Percentiles rank a stretch among this genome's conserved stretches.
Evolutionary conservation across 2,888 invertebrate species (phyloP).

Genomic region (Dermolepida albohirtum): DNA sequence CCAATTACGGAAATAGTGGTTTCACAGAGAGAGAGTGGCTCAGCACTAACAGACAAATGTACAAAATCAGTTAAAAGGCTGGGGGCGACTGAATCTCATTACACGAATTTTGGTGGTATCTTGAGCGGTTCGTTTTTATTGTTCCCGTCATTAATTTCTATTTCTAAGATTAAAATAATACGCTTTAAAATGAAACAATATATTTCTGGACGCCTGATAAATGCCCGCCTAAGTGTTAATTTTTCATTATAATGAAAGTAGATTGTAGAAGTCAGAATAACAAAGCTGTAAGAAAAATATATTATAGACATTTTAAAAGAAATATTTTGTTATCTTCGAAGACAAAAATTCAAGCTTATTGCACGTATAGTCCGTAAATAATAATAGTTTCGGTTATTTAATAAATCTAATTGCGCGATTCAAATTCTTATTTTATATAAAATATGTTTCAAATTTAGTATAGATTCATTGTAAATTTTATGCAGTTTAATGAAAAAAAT

Average conservation of each 20-base stretch:
- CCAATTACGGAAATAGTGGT: conserved; percentile 49
- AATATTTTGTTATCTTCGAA: neutral
- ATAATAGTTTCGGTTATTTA: too few relatives aligned
- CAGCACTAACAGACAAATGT: conserved; percentile 48
- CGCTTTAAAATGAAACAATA: conserved; percentile 42
- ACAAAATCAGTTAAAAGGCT: conserved; percentile 48
- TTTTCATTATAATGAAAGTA: conserved; percentile 26
- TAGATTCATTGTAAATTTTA: too few relatives aligned
- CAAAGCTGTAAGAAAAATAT: conserved; percentile 23
- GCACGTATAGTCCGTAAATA: too few relatives aligned
- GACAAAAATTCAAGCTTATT: neutral
- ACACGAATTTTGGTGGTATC: conserved; percentile 45
- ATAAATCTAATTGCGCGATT: too few relatives aligned
- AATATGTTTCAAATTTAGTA: too few relatives aligned
- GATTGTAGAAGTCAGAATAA: conserved; percentile 14
- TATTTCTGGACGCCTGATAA: conserved; percentile 17
- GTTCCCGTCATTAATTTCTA: conserved; percentile 45
- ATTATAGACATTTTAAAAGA: neutral
- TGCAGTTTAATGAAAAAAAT: too few relatives aligned
- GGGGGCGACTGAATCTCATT: conserved; percentile 45
- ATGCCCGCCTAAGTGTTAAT: conserved; percentile 28
- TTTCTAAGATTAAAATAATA: conserved; percentile 37
- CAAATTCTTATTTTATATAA: too few relatives aligned
- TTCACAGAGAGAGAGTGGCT: conserved; percentile 43
- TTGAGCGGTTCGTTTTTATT: conserved; percentile 39